Conservation (phyloP, 2,113 vertebrate genomes). For the Brachyistius frenatus region DNA sequence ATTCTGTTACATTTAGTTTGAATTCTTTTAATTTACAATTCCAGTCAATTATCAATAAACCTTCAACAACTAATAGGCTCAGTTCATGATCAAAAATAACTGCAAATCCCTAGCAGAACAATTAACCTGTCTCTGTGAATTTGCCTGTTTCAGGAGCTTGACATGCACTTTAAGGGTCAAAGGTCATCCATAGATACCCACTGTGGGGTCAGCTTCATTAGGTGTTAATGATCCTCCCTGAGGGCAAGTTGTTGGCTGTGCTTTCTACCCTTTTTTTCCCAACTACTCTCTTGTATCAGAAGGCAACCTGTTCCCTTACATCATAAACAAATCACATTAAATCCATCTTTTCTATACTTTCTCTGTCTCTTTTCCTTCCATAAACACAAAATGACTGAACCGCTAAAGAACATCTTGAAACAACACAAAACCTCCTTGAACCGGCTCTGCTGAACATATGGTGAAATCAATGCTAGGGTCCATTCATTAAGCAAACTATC, state of each 20-base stretch:
- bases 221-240: slow-evolving; percentile 72
- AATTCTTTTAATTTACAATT: no score
- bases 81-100: slow-evolving; percentile 30
- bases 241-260: slow-evolving; percentile 44
- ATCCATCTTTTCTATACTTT: neutral
- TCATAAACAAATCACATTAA: neutral
- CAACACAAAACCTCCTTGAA: slow-evolving; percentile 28
- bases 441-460: slow-evolving; percentile 58
- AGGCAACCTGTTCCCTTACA: slow-evolving; percentile 8
- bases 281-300: neutral
- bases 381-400: slow-evolving; percentile 34
- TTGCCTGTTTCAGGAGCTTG: slow-evolving; percentile 47
- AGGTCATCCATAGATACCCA: slow-evolving; percentile 66
- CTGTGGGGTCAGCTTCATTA: slow-evolving; percentile 72
- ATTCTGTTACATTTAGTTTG: no score
- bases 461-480: slow-evolving; percentile 61
- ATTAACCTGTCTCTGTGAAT: slow-evolving; percentile 44
- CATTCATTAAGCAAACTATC: slow-evolving; percentile 71
- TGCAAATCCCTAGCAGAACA: slow-evolving; percentile 12
- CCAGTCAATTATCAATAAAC: neutral
- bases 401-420: slow-evolving; percentile 34
- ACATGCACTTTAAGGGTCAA: slow-evolving; percentile 62
- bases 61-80: neutral
- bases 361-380: neutral
- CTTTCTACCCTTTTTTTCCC: slow-evolving; percentile 11